Evolutionary conservation across 2,797 vertebrate genomes (phyloP).

Genomic region (Takifugu ocellatus): DNA sequence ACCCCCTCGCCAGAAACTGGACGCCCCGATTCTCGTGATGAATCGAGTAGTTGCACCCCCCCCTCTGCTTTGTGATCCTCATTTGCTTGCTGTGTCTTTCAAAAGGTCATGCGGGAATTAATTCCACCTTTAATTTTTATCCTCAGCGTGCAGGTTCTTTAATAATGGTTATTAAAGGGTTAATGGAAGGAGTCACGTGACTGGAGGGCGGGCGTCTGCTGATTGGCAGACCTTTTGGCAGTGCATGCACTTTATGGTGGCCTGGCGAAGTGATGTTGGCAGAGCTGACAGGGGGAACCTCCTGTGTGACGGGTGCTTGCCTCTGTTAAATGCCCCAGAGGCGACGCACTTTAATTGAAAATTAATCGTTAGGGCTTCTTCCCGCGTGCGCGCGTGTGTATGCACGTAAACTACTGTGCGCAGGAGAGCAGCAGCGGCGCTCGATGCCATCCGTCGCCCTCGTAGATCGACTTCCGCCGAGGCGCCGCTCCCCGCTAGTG

Average conservation of each 20-base stretch:
- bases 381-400: constrained; percentile 49
- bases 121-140: constrained; percentile 2
- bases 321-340: constrained; percentile 81
- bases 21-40: constrained; percentile 3
- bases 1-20: too few species aligned
- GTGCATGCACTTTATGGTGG: constrained; percentile 72
- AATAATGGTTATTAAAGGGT: constrained; percentile 7
- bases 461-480: constrained; percentile 20
- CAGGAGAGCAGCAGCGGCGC: constrained; percentile 79
- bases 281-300: constrained; percentile 62
- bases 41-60: constrained; percentile 1
- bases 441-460: constrained; percentile 25
- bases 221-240: constrained; percentile 23
- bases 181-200: constrained; percentile 19
- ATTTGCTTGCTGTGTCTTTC: not conserved
- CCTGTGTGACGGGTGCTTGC: constrained; percentile 85
- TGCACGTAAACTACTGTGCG: constrained; percentile 64
- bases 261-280: constrained; percentile 75
- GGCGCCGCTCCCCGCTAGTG: constrained; percentile 34
- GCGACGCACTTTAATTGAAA: constrained; percentile 94
- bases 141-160: not conserved
- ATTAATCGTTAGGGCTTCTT: constrained; percentile 83
- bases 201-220: constrained; percentile 4
- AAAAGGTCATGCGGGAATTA: constrained; percentile 1
- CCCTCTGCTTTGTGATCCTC: constrained; percentile 10